phyloP scores from a whole-genome alignment of 2,888 invertebrate species.

The Pachycephus smyrnensis region DNA sequence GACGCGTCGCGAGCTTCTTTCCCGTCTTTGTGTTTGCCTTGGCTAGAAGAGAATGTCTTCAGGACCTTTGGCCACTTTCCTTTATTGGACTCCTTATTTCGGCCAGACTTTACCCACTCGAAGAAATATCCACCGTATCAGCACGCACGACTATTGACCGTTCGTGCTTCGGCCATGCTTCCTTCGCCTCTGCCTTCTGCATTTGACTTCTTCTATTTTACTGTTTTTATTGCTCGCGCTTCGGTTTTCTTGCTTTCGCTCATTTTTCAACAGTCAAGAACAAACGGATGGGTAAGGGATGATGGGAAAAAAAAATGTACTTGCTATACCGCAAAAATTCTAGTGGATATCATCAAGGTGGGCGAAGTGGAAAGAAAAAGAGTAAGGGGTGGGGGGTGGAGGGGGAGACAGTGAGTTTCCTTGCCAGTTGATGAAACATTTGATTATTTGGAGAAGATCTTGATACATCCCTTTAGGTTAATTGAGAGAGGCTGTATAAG shows the following conservation, averaged over 20 bases:
- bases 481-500: slow-evolving; percentile 17
- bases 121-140: slow-evolving; percentile 58
- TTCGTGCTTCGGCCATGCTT: slow-evolving; percentile 22
- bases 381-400: slow-evolving; percentile 17
- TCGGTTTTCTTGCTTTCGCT: slow-evolving; percentile 21
- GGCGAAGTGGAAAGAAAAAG: slow-evolving; percentile 15
- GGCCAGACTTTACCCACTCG: slow-evolving; percentile 56
- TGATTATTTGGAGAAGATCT: slow-evolving; percentile 39
- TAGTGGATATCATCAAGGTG: neutral
- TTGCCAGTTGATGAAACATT: slow-evolving; percentile 34
- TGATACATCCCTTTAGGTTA: slow-evolving; percentile 32
- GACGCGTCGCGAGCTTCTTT: neutral
- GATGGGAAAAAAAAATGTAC: neutral
- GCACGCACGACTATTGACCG: slow-evolving; percentile 60
- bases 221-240: slow-evolving; percentile 18
- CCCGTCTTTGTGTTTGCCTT: neutral
- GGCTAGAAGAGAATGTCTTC: neutral
- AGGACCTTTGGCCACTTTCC: slow-evolving; percentile 31
- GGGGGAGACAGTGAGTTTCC: slow-evolving; percentile 13
- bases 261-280: slow-evolving; percentile 23
- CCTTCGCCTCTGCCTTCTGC: slow-evolving; percentile 30
- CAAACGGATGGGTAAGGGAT: slow-evolving; percentile 9
- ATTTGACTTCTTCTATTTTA: slow-evolving; percentile 17
- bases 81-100: slow-evolving; percentile 58
- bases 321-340: no score